phyloP scores from a whole-genome alignment of 1,140 invertebrate genomes.

The Drosophila busckii region DNA sequence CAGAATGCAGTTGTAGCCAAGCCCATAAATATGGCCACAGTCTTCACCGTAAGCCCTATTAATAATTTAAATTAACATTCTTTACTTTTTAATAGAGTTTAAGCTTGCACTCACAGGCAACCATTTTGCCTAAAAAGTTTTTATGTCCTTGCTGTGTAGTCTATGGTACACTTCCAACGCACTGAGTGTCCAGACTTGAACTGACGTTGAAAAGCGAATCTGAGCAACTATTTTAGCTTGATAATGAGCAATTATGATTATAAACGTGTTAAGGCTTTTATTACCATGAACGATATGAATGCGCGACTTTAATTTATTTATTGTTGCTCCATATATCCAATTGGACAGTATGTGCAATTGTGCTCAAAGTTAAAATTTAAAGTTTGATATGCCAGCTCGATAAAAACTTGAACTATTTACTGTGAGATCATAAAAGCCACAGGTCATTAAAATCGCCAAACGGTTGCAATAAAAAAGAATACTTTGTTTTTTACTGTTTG shows the following conservation, averaged over 20 bases:
- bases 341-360: background rate
- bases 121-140: constrained; percentile 29
- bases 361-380: background rate
- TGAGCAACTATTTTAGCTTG: constrained; percentile 56
- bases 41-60: constrained; percentile 63
- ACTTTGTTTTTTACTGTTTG: constrained; percentile 47
- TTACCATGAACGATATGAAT: too few species aligned
- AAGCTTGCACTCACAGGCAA: constrained; percentile 48
- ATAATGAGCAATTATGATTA: constrained; percentile 33
- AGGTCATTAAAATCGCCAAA: constrained; percentile 64
- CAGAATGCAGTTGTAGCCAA: constrained; percentile 76
- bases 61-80: background rate
- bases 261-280: constrained; percentile 13
- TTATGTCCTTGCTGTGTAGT: constrained; percentile 18
- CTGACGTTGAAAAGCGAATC: constrained; percentile 42
- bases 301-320: too few species aligned
- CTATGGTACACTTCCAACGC: constrained; percentile 36
- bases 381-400: background rate
- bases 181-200: constrained; percentile 32
- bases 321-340: constrained; percentile 9
- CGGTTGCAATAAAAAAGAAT: constrained; percentile 34
- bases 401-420: background rate
- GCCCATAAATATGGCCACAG: constrained; percentile 61
- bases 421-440: constrained; percentile 14
- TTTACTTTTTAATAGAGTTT: background rate